Conservation (phyloP, 2,113 vertebrate species). For the Dissostichus mawsoni region DNA sequence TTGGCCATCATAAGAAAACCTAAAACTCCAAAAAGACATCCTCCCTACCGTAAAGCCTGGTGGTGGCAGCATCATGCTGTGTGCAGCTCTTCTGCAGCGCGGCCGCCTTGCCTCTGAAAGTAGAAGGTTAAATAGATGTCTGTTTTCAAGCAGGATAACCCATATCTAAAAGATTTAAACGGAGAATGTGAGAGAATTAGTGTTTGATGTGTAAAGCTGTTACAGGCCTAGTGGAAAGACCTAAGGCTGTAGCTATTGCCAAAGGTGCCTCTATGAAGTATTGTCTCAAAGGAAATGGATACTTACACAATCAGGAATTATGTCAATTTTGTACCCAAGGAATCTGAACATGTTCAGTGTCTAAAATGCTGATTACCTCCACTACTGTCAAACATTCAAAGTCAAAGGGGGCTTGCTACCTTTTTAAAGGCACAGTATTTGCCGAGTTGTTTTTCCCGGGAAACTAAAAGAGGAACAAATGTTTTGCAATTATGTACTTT, state of each 20-base stretch:
- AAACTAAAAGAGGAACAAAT: conserved; percentile 13
- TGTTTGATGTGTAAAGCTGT: neutral
- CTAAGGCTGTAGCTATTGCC: conserved; percentile 7
- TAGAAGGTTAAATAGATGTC: conserved; percentile 13
- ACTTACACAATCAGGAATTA: conserved; percentile 16
- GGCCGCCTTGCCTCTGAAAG: neutral
- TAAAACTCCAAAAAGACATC: neutral
- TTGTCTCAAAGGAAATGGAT: conserved; percentile 11
- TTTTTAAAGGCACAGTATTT: conserved; percentile 46
- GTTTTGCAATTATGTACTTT: conserved; percentile 45
- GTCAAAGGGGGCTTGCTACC: conserved; percentile 31
- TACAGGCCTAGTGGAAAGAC: neutral
- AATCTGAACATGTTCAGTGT: neutral
- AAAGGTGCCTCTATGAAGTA: conserved; percentile 34
- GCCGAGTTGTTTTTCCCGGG: conserved; percentile 28
- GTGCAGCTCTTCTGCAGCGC: conserved; percentile 19
- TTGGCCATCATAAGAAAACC: neutral
- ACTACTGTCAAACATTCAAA: conserved; percentile 28
- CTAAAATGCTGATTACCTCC: conserved; percentile 23
- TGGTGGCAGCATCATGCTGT: conserved; percentile 55
- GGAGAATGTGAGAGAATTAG: neutral
- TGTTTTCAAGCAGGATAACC: neutral
- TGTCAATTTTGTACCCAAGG: conserved; percentile 19
- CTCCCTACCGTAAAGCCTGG: conserved; percentile 32
- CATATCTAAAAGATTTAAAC: neutral